Evolutionary conservation across 2,113 vertebrate genomes (phyloP).

Genomic region (Platichthys stellatus): DNA sequence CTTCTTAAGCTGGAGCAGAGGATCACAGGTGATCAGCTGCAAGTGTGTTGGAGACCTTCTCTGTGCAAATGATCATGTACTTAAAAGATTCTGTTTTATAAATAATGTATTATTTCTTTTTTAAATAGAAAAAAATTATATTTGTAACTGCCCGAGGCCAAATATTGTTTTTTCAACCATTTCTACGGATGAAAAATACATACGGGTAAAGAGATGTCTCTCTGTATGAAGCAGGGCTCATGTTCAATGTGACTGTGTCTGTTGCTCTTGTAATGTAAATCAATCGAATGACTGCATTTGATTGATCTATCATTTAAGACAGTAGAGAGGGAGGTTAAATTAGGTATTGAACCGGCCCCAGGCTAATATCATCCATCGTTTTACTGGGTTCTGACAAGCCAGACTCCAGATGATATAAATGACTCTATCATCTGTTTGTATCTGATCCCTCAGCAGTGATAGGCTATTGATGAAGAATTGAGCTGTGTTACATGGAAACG

Average conservation of each 20-base stretch:
- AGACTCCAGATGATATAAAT: slow-evolving; percentile 61
- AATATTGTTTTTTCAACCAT: too few relatives aligned
- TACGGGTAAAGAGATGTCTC: too few relatives aligned
- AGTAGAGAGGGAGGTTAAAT: slow-evolving; percentile 45
- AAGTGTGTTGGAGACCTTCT: too few relatives aligned
- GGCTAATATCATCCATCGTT: slow-evolving; percentile 52
- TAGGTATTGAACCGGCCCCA: slow-evolving; percentile 53
- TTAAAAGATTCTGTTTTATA: too few relatives aligned
- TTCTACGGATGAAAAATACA: background rate
- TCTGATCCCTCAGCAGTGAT: slow-evolving; percentile 19
- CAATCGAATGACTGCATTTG: slow-evolving; percentile 19
- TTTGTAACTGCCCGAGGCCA: too few relatives aligned
- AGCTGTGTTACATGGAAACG: slow-evolving; percentile 10
- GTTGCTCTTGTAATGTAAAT: slow-evolving; percentile 38
- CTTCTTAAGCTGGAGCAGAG: too few relatives aligned
- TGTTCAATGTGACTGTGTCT: background rate
- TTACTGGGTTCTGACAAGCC: slow-evolving; percentile 29
- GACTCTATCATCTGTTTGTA: slow-evolving; percentile 39
- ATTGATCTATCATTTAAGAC: slow-evolving; percentile 50
- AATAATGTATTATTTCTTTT: too few relatives aligned
- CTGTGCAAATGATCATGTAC: too few relatives aligned
- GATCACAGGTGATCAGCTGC: too few relatives aligned
- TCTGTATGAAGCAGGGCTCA: background rate
- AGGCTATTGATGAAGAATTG: slow-evolving; percentile 16
- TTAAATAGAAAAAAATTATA: too few relatives aligned